phyloP scores from a whole-genome alignment of 2,797 vertebrate species.

The Pangasius djambal region DNA sequence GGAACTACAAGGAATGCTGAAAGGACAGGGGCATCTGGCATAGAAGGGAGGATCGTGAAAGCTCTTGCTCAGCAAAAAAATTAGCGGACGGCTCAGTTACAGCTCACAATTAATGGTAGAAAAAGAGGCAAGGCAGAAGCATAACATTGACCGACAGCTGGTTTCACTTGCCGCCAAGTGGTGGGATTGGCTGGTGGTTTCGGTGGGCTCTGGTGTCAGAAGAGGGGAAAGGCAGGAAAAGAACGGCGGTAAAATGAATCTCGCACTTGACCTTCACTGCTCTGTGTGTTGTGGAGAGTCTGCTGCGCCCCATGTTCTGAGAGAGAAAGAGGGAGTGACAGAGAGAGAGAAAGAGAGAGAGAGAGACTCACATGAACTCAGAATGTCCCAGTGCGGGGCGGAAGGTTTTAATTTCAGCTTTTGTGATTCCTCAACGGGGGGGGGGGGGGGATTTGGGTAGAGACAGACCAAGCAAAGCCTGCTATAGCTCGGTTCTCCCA shows the following conservation, averaged over 20 bases:
- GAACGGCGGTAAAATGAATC: conserved; percentile 44
- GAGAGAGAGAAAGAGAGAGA: not conserved
- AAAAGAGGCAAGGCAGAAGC: conserved; percentile 34
- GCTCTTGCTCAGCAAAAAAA: conserved; percentile 49
- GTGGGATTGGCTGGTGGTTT: conserved; percentile 54
- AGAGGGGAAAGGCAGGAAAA: conserved; percentile 46
- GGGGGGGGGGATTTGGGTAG: conserved; percentile 30
- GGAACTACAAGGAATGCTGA: not conserved
- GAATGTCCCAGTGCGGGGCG: conserved; percentile 65
- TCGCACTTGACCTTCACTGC: conserved; percentile 53
- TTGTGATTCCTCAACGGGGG: conserved; percentile 44
- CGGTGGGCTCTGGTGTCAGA: conserved; percentile 49
- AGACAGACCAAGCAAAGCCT: conserved; percentile 49
- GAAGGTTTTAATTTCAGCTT: conserved; percentile 73
- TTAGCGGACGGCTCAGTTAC: conserved; percentile 22
- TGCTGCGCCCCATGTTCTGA: conserved; percentile 40
- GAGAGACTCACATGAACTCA: conserved; percentile 65
- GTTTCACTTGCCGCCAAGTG: conserved; percentile 51
- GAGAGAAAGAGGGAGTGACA: not conserved
- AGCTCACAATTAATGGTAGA: conserved; percentile 49
- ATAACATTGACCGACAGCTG: conserved; percentile 58
- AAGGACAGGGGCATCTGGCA: conserved; percentile 32
- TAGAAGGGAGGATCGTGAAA: conserved; percentile 12
- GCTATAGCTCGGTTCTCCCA: conserved; percentile 54
- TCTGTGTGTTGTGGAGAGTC: conserved; percentile 68